Percentiles rank a stretch among this genome's conserved stretches.
Conservation (phyloP, 2,888 invertebrate species). For the Macrosiphum euphorbiae region DNA sequence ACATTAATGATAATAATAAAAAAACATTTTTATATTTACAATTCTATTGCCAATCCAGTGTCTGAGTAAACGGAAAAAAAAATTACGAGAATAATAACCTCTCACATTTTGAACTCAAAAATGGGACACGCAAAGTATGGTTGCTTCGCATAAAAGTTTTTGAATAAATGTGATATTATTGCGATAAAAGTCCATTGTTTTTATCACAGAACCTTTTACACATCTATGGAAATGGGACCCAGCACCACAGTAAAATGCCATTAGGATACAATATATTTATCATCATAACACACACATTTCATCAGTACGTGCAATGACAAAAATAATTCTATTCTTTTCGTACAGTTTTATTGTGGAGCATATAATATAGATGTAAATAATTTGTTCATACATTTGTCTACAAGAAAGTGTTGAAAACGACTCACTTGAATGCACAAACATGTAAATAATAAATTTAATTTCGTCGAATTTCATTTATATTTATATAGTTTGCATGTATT, state of each 20-base stretch:
- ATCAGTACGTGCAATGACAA: not conserved
- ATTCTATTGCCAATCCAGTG: not conserved
- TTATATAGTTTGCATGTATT: not conserved
- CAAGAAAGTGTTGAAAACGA: not conserved
- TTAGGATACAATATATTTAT: conserved; percentile 16
- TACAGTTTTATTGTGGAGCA: not conserved
- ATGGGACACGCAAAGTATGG: not conserved
- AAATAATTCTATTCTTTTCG: not conserved
- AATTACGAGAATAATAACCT: conserved; percentile 28
- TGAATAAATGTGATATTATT: conserved; percentile 29
- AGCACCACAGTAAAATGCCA: not conserved
- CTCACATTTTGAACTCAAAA: conserved; percentile 24
- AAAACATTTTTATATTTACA: not conserved
- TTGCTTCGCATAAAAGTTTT: conserved; percentile 40
- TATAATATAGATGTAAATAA: not conserved
- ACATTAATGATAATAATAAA: not conserved
- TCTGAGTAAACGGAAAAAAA: not conserved
- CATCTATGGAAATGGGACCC: not conserved
- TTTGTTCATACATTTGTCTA: conserved; percentile 5
- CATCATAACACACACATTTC: conserved; percentile 2
- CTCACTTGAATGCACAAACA: not conserved
- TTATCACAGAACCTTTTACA: conserved; percentile 15
- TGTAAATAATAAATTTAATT: not conserved
- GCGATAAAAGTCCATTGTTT: conserved; percentile 47
- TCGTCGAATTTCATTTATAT: not conserved